Evolutionary conservation across 2,888 invertebrate genomes (phyloP), one percentile per base, ranked within the genome.

Genomic region (Dryomyza anilis): DNA sequence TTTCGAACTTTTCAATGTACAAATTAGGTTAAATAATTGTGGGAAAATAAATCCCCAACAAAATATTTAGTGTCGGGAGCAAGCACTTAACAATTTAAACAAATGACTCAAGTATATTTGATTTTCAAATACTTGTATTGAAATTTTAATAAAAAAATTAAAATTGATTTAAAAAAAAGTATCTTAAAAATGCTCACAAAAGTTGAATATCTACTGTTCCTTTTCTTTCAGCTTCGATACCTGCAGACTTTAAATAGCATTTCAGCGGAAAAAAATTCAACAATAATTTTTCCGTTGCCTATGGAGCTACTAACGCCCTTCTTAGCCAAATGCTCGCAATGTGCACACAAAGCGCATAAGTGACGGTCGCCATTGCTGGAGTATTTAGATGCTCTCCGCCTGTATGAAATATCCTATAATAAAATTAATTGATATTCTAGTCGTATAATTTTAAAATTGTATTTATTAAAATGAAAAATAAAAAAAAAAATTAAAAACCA

Each of bases 211-310:
- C 5, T 56, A n/a, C n/a, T 62, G 36, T 25, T 55, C 48, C 16
- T 25, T 19, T 64, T 45, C 30, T 52, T 66, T 55, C 87, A 93
- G 92, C 78, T 93, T 67, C 88, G 94, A n/a, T 94, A 94, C 80
- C 85, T 95, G 45, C 96, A 97, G 85, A 96, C 96, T 0, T 85
- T 97, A 64, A 95, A 89, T 84, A 91, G 92, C 63, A 95, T 96
- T 81, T 94, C 96, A 1, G 93, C 94, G 0, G 96, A 97, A 84
- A 96, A 95, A 85, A 96, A 96, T 83, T 96, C 95, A 0, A 96
- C 96, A 0, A 96, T 97, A 73, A 91, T 96, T 66, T 96, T 97
- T 80, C 96, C 96, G 1, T 85, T 96, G 72, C 96, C 96, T 0
- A 89, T 96, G 84, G 96, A 96, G 77, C 82, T 93, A 57, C 77